Evolutionary conservation across 2,888 invertebrate species (phyloP).

Genomic region (Lycophotia porphyrea): DNA sequence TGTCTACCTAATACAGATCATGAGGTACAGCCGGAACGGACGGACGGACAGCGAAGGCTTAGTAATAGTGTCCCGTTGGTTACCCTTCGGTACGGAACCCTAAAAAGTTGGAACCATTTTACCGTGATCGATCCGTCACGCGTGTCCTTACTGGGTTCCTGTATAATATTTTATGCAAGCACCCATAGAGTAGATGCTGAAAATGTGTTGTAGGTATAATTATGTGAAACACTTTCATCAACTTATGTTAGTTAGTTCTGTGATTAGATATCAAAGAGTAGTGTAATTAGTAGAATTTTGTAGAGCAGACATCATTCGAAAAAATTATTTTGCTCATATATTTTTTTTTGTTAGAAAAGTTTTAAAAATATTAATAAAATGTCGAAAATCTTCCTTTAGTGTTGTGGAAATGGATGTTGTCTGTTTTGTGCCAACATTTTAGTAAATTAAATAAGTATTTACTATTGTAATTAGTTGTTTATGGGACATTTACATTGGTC

Average conservation of each 20-base stretch:
- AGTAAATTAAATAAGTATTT: constrained; percentile 48
- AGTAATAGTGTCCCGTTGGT: too few species aligned
- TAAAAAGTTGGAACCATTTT: too few species aligned
- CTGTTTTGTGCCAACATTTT: constrained; percentile 67
- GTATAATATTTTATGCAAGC: neutral
- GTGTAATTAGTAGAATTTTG: neutral
- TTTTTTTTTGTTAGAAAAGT: neutral
- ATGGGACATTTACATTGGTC: constrained; percentile 8
- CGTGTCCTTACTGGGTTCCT: neutral
- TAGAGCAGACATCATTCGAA: neutral
- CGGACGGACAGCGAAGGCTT: too few species aligned
- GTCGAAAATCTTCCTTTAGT: constrained; percentile 52
- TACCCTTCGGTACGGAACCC: too few species aligned
- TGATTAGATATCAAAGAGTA: constrained; percentile 15
- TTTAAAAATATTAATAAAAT: constrained; percentile 18
- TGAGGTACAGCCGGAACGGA: too few species aligned
- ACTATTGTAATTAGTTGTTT: constrained; percentile 32
- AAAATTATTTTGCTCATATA: neutral
- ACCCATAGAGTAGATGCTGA: neutral
- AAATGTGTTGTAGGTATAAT: neutral
- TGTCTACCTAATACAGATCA: too few species aligned
- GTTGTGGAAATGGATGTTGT: constrained; percentile 65
- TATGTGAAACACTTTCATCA: constrained; percentile 5
- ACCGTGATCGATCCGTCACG: neutral
- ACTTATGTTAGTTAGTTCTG: neutral